Base-by-base conservation (phyloP, 2,113 vertebrate species). In the Athene cunicularia region DNA sequence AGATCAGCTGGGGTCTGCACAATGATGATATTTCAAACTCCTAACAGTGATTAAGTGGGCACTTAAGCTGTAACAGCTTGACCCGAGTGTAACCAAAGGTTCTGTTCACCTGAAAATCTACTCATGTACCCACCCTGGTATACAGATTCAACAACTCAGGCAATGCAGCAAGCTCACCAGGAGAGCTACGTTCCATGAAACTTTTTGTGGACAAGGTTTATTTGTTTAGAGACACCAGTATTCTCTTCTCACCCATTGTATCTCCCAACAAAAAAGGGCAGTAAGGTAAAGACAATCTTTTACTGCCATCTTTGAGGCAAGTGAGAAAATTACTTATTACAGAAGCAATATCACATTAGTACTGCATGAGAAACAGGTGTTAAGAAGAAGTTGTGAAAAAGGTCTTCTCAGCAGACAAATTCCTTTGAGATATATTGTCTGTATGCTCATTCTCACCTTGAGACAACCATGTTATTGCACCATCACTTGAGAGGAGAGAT, bases 201-300 rank as follows among this genome's bases (percentile, higher is more conserved):
- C 11, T 84, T 85, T 68, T 3, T 33, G 53, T 41, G n/a, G 43
- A 63, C 18, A 75, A 83, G 23, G 24, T 39, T 85, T 14, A 28
- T 39, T 74, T 75, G 28, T 28, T 84, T 4, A 86, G 26, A 22
- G 43, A 80, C 14, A 77, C 5, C 43, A 55, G 4, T 63, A 75
- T 16, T 63, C 33, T 76, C 45, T 84, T 84, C 64, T 75, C 50
- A 75, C 6, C 8, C 33, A 47, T 12, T 11, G 2, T 14, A 56
- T 30, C 79, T 50, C 79, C 45, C 41, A 47, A 86, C 11, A 53
- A 81, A 49, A 39, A 58, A 56, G 9, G 12, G 6, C 9, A 60
- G 62, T 12, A 55, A 1, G 1, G 14, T 75, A 49, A 66, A 66
- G 45, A 67, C 0, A 0, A 79, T 67, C 11, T 45, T 63, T 67